Percentiles rank a stretch among this genome's conserved stretches.
Conservation (phyloP, 2,113 vertebrate species). For the Gymnarchus niloticus region DNA sequence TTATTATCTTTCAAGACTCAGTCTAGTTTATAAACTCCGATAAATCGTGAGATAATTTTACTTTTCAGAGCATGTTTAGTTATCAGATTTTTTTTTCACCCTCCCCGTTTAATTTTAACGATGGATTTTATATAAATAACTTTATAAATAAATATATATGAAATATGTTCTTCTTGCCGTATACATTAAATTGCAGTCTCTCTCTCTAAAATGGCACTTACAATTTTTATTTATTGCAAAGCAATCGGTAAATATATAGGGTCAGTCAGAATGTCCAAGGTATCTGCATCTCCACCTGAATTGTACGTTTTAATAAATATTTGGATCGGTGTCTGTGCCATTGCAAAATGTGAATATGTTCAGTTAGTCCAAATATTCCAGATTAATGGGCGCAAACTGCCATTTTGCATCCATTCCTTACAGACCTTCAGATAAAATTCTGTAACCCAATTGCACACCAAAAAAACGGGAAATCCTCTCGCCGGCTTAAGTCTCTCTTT, state of each 20-base stretch:
- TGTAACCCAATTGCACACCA: constrained; percentile 74
- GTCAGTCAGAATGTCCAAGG: not conserved
- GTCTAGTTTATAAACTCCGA: too few species aligned
- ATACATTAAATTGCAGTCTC: not conserved
- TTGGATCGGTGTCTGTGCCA: constrained; percentile 42
- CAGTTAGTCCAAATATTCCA: constrained; percentile 76
- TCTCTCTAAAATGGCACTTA: not conserved
- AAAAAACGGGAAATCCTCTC: constrained; percentile 77
- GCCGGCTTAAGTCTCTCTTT: constrained; percentile 77
- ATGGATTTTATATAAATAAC: too few species aligned
- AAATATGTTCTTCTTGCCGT: not conserved
- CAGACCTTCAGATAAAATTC: constrained; percentile 77
- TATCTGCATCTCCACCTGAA: not conserved
- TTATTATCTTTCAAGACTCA: too few species aligned
- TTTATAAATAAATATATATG: not conserved
- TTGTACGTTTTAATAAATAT: constrained; percentile 16
- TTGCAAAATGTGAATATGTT: constrained; percentile 63
- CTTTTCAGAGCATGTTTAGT: too few species aligned
- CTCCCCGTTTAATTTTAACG: too few species aligned
- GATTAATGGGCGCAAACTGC: constrained; percentile 75
- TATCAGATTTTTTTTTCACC: too few species aligned
- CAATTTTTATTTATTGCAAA: constrained; percentile 2
- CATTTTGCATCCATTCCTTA: constrained; percentile 75
- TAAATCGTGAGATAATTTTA: too few species aligned
- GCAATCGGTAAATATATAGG: constrained; percentile 13